Percentiles rank a stretch among this genome's conserved stretches.
Conservation (phyloP, 1,140 invertebrate genomes). For the Calosoma granatense region DNA sequence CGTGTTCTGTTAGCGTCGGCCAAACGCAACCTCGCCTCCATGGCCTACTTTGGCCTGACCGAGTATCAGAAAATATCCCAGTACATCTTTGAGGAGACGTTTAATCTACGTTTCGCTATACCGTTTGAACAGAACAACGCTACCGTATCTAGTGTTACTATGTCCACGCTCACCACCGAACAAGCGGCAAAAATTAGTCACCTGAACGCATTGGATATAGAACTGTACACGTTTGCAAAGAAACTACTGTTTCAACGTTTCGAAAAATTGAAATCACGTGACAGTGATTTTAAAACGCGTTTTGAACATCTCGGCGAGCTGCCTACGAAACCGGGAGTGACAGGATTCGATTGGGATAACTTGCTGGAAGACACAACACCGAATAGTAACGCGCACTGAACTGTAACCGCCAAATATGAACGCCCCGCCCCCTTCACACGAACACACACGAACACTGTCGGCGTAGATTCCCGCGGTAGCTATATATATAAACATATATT, state of each 20-base stretch:
- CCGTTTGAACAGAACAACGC: constrained; percentile 86
- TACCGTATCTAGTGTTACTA: constrained; percentile 67
- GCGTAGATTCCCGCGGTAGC: background rate
- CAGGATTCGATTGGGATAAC: constrained; percentile 80
- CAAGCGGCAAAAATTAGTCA: constrained; percentile 66
- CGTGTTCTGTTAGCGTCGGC: constrained; percentile 84
- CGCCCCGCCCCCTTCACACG: background rate
- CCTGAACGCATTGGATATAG: constrained; percentile 82
- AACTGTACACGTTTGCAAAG: constrained; percentile 90
- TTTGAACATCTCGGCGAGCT: constrained; percentile 71
- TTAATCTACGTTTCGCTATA: constrained; percentile 80
- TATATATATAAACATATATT: too few species aligned
- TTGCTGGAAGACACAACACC: constrained; percentile 58
- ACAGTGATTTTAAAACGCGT: constrained; percentile 68
- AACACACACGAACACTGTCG: background rate
- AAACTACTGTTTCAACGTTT: constrained; percentile 80
- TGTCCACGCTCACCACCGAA: constrained; percentile 57
- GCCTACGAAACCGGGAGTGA: constrained; percentile 54
- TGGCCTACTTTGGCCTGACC: constrained; percentile 96
- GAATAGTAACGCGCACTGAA: constrained; percentile 2
- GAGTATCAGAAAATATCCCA: constrained; percentile 86
- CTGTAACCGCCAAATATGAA: background rate
- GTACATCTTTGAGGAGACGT: constrained; percentile 96
- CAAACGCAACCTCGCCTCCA: constrained; percentile 85
- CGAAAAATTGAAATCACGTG: constrained; percentile 63